Evolutionary conservation across 64 coral and sea anemone species (phyloP).

Genomic region (Montipora capricornis): DNA sequence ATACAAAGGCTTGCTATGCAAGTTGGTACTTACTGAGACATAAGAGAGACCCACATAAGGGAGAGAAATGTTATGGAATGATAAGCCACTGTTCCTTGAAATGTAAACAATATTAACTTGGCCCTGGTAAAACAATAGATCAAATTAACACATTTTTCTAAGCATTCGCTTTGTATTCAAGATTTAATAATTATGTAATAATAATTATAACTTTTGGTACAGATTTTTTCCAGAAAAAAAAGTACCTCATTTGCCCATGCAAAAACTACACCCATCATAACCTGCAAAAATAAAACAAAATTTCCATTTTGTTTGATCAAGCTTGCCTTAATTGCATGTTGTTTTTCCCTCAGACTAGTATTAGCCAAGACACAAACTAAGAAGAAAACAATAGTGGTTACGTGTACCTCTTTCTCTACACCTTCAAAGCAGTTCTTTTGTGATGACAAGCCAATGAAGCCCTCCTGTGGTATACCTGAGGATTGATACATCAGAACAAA

Average conservation of each 20-base stretch:
- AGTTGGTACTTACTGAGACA: not conserved
- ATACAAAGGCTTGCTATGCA: no score
- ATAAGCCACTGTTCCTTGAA: slow-evolving; percentile 24
- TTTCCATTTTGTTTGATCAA: not conserved
- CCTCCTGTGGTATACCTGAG: not conserved
- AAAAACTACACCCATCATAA: not conserved
- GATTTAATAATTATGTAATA: not conserved
- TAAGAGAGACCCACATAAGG: not conserved
- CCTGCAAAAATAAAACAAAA: not conserved
- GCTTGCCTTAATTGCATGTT: not conserved
- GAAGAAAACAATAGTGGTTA: not conserved
- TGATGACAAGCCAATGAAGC: not conserved
- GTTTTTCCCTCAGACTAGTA: not conserved
- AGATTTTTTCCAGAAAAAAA: not conserved
- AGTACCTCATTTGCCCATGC: slow-evolving; percentile 31
- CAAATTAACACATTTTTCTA: not conserved
- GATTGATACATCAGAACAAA: not conserved
- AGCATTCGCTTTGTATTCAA: no score
- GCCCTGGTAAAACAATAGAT: not conserved
- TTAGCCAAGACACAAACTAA: not conserved
- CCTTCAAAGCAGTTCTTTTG: slow-evolving; percentile 36
- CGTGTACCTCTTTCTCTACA: not conserved
- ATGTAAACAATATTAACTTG: not conserved
- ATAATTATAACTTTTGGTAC: no score
- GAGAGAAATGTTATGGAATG: slow-evolving; percentile 5